Percentiles rank a stretch among this genome's conserved stretches.
Evolutionary conservation across 2,888 invertebrate species (phyloP).

Genomic region (Zootermopsis nevadensis): DNA sequence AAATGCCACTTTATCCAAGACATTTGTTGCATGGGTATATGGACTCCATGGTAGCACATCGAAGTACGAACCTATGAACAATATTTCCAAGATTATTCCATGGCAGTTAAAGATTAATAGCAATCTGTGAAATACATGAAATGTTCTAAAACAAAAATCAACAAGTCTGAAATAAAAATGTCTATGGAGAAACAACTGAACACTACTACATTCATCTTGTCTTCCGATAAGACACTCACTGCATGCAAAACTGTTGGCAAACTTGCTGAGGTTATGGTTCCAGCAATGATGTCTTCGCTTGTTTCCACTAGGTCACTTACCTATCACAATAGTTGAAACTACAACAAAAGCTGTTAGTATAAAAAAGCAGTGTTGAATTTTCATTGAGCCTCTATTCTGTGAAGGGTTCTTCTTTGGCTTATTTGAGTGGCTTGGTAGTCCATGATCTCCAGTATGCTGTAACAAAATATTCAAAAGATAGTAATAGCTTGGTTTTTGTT

Average conservation of each 20-base stretch:
- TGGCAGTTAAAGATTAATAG: not conserved
- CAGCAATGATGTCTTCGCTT: not conserved
- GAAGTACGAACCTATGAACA: slow-evolving; percentile 36
- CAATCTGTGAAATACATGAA: not conserved
- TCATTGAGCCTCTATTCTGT: not conserved
- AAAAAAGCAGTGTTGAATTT: slow-evolving; percentile 8
- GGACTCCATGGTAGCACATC: slow-evolving; percentile 47
- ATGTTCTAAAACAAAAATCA: not conserved
- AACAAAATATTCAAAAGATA: not conserved
- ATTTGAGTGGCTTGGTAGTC: not conserved
- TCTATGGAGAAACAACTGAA: not conserved
- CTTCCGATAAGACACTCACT: not conserved
- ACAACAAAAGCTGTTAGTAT: slow-evolving; percentile 25
- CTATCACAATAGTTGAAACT: slow-evolving; percentile 27
- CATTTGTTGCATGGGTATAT: slow-evolving; percentile 57
- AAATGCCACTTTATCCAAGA: slow-evolving; percentile 79
- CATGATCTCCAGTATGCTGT: slow-evolving; percentile 16
- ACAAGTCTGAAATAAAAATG: not conserved
- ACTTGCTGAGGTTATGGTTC: not conserved
- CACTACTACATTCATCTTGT: not conserved
- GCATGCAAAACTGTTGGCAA: not conserved
- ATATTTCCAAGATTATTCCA: not conserved
- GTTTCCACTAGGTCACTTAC: not conserved
- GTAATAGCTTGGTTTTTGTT: too few species aligned
- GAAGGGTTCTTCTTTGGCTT: slow-evolving; percentile 3